Evolutionary conservation across 2,888 invertebrate species (phyloP), one percentile per base, ranked within the genome.

Genomic region (Agrochola macilenta): DNA sequence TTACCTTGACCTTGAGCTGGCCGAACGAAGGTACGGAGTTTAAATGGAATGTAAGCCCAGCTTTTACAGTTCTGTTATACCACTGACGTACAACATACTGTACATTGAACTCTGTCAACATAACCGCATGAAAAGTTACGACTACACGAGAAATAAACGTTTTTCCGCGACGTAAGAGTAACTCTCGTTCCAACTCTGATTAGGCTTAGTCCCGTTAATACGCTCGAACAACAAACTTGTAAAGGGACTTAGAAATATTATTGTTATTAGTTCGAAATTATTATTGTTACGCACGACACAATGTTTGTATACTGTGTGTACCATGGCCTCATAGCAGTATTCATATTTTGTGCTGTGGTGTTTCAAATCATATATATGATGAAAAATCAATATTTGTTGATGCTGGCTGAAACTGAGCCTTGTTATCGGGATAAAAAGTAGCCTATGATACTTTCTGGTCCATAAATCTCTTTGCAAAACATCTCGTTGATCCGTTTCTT

Each of bases 141-240:
- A 46, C 35, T 20, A 35, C 54, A 26, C 8, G 17, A 39, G 0
- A 58, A 68, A 60, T 26, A 46, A 76, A 46, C 12, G 26, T 46
- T 69, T 75, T 64, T 69, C 30, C 12, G 5, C 14, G 20, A n/a
- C 30, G 14, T 30, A 46, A 63, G 11, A 35, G 20, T 57, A 73
- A 79, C 43, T 58, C 14, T 1, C 39, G 14, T 30, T 49, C 66
- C n/a, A 79, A 69, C 58, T 74, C 30, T 64, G 73, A 79, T 64
- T 68, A 63, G 52, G 74, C 30, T 69, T 43, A 79, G 43, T 5
- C 14, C n/a, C 35, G 30, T 17, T 79, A 73, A 79, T 73, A 73
- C 68, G 49, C 54, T 68, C 72, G 49, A 79, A 79, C 66, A 79
- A 79, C 79, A 57, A 79, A 79, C 79, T 79, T 79, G 14, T 17